phyloP scores from a whole-genome alignment of 2,797 vertebrate species.

The Graptemys geographica region DNA sequence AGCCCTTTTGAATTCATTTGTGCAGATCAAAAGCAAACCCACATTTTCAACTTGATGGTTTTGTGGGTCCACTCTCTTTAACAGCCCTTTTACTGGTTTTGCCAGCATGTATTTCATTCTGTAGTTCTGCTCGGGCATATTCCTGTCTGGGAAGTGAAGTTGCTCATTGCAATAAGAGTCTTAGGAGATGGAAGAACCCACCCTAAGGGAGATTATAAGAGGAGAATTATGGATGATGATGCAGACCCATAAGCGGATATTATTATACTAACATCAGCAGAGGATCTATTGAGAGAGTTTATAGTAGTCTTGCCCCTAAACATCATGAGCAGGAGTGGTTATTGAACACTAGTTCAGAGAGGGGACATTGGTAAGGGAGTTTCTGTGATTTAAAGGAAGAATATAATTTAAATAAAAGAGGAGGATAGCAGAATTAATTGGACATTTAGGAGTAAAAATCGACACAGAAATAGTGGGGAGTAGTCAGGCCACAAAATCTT shows the following conservation, averaged over 20 bases:
- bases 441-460: no score
- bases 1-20: neutral
- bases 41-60: neutral
- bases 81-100: neutral
- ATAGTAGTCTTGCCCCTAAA: neutral
- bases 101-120: slow-evolving; percentile 11
- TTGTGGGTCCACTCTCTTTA: neutral
- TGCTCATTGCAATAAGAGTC: neutral
- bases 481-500: neutral
- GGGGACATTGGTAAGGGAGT: neutral
- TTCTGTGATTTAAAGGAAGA: accelerated
- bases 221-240: neutral
- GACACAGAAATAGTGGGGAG: neutral
- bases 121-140: slow-evolving; percentile 34
- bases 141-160: neutral
- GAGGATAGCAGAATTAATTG: neutral
- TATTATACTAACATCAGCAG: neutral
- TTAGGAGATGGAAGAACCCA: neutral
- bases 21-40: slow-evolving; percentile 19
- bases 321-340: neutral
- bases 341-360: neutral
- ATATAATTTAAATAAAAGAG: neutral
- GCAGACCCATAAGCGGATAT: neutral
- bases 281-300: neutral
- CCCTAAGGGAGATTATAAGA: neutral